Base-by-base conservation (phyloP, 2,888 invertebrate species). In the Cyrtodaria siliqua region DNA sequence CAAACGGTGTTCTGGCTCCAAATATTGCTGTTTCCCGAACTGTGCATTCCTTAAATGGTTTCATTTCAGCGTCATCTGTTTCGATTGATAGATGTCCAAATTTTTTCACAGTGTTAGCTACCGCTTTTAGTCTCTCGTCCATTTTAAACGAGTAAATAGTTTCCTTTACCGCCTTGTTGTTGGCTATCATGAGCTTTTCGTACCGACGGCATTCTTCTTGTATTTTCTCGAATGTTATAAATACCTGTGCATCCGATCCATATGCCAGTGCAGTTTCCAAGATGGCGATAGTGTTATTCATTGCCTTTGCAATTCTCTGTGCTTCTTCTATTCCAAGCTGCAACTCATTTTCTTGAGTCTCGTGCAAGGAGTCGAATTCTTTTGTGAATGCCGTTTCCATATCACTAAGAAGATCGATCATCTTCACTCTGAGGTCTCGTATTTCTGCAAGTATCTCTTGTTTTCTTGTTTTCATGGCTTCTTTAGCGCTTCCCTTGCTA, bases 61-160 rank as follows among this genome's bases (percentile, higher is more conserved):
- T 29, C 44, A 38, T 60, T 27, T 42, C 14, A 6, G 50, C 29
- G 9, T 62, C 56, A 42, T 76, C 70, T 23, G 57, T 67, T 24
- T 67, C 67, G 14, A 72, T 44, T 8, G 64, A 63, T 20, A 77
- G 52, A 55, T 77, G 77, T 27, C 77, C 77, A 63, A 77, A 77
- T 29, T 72, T 67, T 16, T 49, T 56, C 16, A 77, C 77, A 29
- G n/a, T 72, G 38, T 50, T 72, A n/a, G 71, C 77, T 8, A 77
- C 55, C 1, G 49, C 47, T n/a, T 55, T 71, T 23, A 77, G 26
- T 18, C 77, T 26, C 23, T 77, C 77, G 24, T 77, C 71, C 47
- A 77, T 77, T 42, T 71, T 71, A 47, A 77, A 77, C 0, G 60
- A 53, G 60, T 72, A 72, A 8, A 60, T 57, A n/a, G 60, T 24